Conservation (phyloP, 2,888 invertebrate genomes). For the Branchinecta sandiegonensis region DNA sequence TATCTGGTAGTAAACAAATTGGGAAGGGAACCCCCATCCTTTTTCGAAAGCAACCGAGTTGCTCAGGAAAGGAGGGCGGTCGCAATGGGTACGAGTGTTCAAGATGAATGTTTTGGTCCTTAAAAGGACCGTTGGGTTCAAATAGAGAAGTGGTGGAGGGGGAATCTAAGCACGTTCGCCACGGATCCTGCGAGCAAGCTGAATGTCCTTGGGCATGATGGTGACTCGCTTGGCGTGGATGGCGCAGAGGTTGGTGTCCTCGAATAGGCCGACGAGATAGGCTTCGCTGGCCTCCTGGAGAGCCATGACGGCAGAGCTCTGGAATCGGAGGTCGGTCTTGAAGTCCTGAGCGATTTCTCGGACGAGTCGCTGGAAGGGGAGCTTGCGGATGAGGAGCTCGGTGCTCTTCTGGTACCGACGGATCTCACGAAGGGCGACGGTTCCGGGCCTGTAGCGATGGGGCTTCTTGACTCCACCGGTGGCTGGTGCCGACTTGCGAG, state of each 20-base stretch:
- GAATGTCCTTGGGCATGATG: constrained; percentile 96
- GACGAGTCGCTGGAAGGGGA: constrained; percentile 39
- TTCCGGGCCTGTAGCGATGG: constrained; percentile 39
- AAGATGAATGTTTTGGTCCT: no score
- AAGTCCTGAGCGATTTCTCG: constrained; percentile 36
- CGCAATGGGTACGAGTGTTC: no score
- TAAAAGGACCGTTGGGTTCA: no score
- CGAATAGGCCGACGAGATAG: constrained; percentile 84
- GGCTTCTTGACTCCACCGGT: constrained; percentile 42
- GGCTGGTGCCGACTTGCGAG: constrained; percentile 52
- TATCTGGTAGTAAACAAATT: no score
- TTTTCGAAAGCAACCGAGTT: no score
- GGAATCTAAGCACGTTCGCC: background rate
- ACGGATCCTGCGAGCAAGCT: constrained; percentile 48
- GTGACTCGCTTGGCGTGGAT: constrained; percentile 94
- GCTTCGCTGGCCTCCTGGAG: constrained; percentile 71
- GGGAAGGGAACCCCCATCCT: no score
- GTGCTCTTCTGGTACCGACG: constrained; percentile 41
- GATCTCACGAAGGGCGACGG: constrained; percentile 41
- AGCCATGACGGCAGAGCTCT: constrained; percentile 24
- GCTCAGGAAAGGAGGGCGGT: no score
- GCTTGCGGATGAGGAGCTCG: constrained; percentile 39
- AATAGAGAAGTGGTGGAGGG: constrained; percentile 28
- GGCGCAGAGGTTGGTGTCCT: constrained; percentile 94
- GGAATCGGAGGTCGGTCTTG: constrained; percentile 27